phyloP scores from a whole-genome alignment of 2,113 vertebrate species.

The Passer domesticus region DNA sequence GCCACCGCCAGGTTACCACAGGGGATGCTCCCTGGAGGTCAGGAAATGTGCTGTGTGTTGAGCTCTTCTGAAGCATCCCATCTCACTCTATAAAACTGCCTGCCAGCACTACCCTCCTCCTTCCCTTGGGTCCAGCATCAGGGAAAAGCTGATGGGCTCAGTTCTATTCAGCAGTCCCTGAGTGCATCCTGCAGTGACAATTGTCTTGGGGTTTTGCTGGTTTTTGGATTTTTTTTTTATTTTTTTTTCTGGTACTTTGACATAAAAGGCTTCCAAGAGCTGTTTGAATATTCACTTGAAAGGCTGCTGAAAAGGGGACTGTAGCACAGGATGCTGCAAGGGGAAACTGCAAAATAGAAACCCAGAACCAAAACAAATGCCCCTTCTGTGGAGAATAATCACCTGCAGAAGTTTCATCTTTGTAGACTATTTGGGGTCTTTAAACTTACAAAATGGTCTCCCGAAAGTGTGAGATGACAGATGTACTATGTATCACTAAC shows the following conservation, averaged over 20 bases:
- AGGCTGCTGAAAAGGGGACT: not conserved
- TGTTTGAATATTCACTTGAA: not conserved
- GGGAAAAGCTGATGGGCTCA: not conserved
- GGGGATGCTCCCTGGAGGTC: not conserved
- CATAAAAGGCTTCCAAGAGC: not conserved
- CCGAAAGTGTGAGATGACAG: not conserved
- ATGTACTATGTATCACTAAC: not conserved
- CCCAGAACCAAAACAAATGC: not conserved
- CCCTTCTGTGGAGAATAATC: not conserved
- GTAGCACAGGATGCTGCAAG: not conserved
- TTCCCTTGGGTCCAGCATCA: not conserved
- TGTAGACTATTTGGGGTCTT: not conserved
- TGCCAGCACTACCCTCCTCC: not conserved
- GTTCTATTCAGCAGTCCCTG: not conserved
- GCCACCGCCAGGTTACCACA: accelerated
- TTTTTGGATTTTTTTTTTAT: not conserved
- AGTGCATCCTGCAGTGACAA: not conserved
- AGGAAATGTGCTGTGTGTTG: not conserved
- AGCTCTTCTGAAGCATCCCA: not conserved
- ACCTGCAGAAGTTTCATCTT: not conserved
- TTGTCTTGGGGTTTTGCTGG: not conserved
- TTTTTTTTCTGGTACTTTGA: not conserved
- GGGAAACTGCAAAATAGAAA: not conserved
- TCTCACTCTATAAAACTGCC: constrained; percentile 10
- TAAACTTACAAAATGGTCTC: not conserved